Base-by-base conservation (phyloP, 2,888 invertebrate genomes). In the Troilus luridus region DNA sequence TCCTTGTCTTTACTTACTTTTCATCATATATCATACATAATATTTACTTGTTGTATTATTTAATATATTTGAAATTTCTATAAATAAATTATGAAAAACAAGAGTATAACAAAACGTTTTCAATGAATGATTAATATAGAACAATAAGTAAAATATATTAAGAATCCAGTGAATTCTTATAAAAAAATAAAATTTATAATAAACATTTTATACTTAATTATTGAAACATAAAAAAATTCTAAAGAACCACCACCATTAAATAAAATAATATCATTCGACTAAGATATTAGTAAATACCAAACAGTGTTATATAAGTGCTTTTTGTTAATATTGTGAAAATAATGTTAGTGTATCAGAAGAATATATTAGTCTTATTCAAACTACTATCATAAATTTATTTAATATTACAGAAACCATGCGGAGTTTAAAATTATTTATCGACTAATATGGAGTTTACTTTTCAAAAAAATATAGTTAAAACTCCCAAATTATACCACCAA, bases 401-500 rank as follows among this genome's bases (percentile, higher is more conserved):
- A n/a, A 85, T n/a, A 56, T 56, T n/a, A 85, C n/a, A 85, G 85
- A 85, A 85, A 85, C 85, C 85, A 85, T 85, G 85, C 85, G 6
- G n/a, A 85, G 21, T 56, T 58, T 85, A 21, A 85, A n/a, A 56
- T 5, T 85, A 0, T 85, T 85, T 3, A 41, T 85, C 6, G 56
- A 85, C n/a, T 85, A 54, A 56, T 10, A 85, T 85, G 3, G 5
- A 85, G 3, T 17, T 77, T 85, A 85, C 21, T n/a, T 85, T 11
- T 41, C 41, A 41, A 54, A 85, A 85, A 54, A 85, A 5, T 56
- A 27, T n/a, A 85, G 56, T 56, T 58, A 12, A 85, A 85, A 11
- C 21, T 85, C 85, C 85, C 19, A 85, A 85, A 85, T n/a, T 85
- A 56, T n/a, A 85, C 72, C 56, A 85, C 85, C 85, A 90, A 77